A percentile compares a stretch with the other conserved stretches of the same genome.
phyloP scores from a whole-genome alignment of 2,113 vertebrate species.

The Delphinapterus leucas region DNA sequence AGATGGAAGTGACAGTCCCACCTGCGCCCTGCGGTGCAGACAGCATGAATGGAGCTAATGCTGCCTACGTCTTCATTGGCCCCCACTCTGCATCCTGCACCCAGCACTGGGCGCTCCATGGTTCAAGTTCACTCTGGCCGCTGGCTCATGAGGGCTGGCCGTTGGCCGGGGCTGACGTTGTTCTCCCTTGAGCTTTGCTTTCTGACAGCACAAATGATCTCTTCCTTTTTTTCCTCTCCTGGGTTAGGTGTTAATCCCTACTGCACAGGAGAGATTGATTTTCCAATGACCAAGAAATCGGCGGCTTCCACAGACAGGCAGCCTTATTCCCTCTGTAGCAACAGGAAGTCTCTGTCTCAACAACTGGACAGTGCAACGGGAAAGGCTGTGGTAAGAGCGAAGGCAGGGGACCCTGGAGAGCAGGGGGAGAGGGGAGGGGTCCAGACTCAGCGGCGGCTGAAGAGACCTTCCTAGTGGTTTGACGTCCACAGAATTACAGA shows the following conservation, averaged over 20 bases:
- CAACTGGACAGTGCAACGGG: slow-evolving; percentile 88
- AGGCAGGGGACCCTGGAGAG: fast-evolving
- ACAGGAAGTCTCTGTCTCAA: slow-evolving; percentile 92
- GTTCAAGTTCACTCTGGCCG: background rate
- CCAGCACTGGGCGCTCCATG: fast-evolving
- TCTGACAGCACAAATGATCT: background rate
- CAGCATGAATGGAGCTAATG: fast-evolving
- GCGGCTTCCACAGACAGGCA: slow-evolving; percentile 64
- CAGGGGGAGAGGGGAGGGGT: background rate
- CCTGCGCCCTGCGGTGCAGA: background rate
- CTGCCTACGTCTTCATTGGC: fast-evolving
- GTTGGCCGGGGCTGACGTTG: fast-evolving
- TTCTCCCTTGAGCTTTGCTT: background rate
- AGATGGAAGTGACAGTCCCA: background rate
- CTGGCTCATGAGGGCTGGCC: background rate
- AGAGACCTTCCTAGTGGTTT: fast-evolving
- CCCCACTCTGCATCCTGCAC: fast-evolving
- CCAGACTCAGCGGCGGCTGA: fast-evolving
- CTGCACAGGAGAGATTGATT: slow-evolving; percentile 85
- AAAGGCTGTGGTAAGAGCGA: slow-evolving; percentile 76
- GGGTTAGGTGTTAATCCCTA: slow-evolving; percentile 85
- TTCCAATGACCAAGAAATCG: slow-evolving; percentile 72
- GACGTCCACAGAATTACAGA: background rate
- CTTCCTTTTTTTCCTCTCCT: background rate
- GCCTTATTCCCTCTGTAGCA: slow-evolving; percentile 80